phyloP scores from a whole-genome alignment of 92 coral and sea anemone species.

The Bergia sp. region DNA sequence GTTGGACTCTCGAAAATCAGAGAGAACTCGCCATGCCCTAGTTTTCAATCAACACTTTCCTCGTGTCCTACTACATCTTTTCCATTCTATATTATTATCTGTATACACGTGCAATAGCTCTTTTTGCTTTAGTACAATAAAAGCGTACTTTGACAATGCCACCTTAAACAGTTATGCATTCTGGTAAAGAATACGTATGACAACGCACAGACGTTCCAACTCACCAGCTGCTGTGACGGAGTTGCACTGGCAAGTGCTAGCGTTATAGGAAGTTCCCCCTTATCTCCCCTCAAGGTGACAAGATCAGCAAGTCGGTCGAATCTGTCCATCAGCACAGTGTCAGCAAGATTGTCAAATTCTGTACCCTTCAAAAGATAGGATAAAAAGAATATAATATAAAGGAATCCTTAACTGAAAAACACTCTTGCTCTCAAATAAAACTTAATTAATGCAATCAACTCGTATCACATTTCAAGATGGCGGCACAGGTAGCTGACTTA shows the following conservation, averaged over 20 bases:
- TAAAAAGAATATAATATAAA: neutral
- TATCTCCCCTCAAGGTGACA: slow-evolving; percentile 86
- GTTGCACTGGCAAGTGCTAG: slow-evolving; percentile 91
- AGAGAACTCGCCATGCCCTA: no score
- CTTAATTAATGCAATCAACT: neutral
- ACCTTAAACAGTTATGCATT: no score
- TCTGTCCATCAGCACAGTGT: slow-evolving; percentile 96
- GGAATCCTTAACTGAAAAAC: no score
- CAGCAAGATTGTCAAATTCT: slow-evolving; percentile 97
- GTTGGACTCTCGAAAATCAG: no score
- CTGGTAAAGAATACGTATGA: neutral
- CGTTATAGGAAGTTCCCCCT: slow-evolving; percentile 88
- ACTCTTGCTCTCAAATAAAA: neutral
- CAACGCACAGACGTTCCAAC: neutral
- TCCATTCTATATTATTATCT: no score
- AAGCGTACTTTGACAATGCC: no score
- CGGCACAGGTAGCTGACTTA: no score
- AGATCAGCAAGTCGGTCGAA: slow-evolving; percentile 93
- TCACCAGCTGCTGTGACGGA: slow-evolving; percentile 91
- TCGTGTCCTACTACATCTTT: no score
- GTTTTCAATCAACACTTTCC: no score
- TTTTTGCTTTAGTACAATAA: no score
- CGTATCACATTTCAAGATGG: no score
- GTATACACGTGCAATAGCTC: no score
- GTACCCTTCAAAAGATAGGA: slow-evolving; percentile 70